Evolutionary conservation across 1,140 invertebrate species (phyloP), one percentile per base, ranked within the genome.

Genomic region (Pseudomyrmex sp.): DNA sequence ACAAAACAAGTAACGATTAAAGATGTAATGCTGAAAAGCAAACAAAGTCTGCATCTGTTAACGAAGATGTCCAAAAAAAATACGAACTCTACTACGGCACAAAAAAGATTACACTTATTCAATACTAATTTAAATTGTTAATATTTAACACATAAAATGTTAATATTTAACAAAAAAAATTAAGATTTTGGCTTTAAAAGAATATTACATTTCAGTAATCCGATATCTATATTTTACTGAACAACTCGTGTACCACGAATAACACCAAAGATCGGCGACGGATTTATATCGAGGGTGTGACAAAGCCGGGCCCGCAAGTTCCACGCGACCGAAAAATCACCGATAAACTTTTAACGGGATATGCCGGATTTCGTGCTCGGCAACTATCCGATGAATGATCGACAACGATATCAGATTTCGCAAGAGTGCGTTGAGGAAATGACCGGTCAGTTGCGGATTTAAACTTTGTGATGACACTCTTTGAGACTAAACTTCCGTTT

Each of bases 271-370:
- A 70, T 70, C 52, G 23, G 3, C 68, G 50, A 12, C 48, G 68
- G 20, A 20, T 70, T 70, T 54, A 54, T 70, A 10, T 66, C 44
- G 65, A n/a, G 9, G 23, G 13, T 26, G 15, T 52, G 50, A 70
- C 50, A 54, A 70, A 70, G 50, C 50, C 52, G 68, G 3, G 13
- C 35, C 13, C 13, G 68, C 52, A 26, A 70, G 18, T 70, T 54
- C 50, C 23, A 68, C 61, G 52, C 52, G 68, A 74, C 68, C 35
- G 54, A 26, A 68, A 73, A 79, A 74, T 86, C 85, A 68, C 65
- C 75, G 74, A 84, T 84, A 80, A 84, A 86, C 74, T 86, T 86
- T 84, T 79, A 86, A 86, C 74, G 72, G 69, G 65, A 63, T 76
- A 76, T 35, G 35, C 80, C 54, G 44, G 68, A 70, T 70, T 70